A percentile compares a stretch with the other conserved stretches of the same genome.
These are phyloP conservation scores for Champsocephalus esox DNA, from an alignment of 2,797 vertebrate species.

Conservation along the genomic window DNA sequence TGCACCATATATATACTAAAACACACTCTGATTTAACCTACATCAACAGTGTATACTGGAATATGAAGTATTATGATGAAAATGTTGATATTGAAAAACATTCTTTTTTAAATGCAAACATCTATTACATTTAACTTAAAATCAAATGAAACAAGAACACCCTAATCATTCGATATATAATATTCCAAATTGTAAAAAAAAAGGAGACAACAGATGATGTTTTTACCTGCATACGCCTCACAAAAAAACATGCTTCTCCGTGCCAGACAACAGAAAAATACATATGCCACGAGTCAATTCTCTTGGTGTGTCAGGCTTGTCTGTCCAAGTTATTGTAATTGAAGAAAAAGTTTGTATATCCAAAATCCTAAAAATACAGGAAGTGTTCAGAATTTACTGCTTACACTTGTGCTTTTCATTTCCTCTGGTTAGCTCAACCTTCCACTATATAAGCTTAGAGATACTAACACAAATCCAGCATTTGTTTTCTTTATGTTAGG, in stretches of 20 bases:
- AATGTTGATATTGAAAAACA: not conserved
- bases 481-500: not conserved
- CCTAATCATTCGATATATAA: not conserved
- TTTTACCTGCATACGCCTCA: constrained; percentile 76
- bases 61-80: not conserved
- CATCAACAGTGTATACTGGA: not conserved
- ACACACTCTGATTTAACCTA: not conserved
- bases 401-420: constrained; percentile 54
- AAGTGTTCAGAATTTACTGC: constrained; percentile 59
- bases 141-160: not conserved
- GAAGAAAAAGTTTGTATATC: constrained; percentile 2
- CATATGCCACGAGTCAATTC: constrained; percentile 14
- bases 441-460: constrained; percentile 31
- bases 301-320: constrained; percentile 4
- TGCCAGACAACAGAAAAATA: not conserved
- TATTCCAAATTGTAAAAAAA: constrained; percentile 6
- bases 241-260: constrained; percentile 58
- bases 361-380: constrained; percentile 58
- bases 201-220: not conserved
- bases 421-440: constrained; percentile 56
- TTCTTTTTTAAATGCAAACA: not conserved
- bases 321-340: not conserved
- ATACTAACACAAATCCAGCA: not conserved
- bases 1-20: not conserved
- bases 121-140: not conserved